phyloP scores from a whole-genome alignment of 2,888 invertebrate species.

The Orthonychiurus folsomi region DNA sequence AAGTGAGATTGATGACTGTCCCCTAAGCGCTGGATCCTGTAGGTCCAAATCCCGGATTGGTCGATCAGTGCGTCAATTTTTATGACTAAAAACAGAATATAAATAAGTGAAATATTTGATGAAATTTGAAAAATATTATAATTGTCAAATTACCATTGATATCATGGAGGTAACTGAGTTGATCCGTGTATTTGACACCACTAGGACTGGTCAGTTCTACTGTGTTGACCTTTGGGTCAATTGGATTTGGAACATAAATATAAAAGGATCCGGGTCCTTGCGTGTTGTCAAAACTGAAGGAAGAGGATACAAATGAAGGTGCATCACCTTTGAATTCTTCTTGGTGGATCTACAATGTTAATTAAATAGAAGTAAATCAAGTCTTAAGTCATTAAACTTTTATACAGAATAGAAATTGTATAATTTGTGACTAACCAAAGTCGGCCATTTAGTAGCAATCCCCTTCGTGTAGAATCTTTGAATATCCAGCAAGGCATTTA shows the following conservation, averaged over 20 bases:
- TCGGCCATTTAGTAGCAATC: conserved; percentile 13
- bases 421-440: conserved; percentile 8
- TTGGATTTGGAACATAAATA: conserved; percentile 36
- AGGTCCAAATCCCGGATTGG: conserved; percentile 36
- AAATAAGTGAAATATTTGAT: no score
- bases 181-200: conserved; percentile 34
- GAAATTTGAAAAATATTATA: no score
- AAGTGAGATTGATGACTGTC: conserved; percentile 48
- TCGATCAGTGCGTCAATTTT: conserved; percentile 38
- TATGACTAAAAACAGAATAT: no score
- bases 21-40: conserved; percentile 38
- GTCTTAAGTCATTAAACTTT: conserved; percentile 5
- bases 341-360: conserved; percentile 45
- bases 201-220: conserved; percentile 39
- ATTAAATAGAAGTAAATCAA: background rate
- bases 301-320: conserved; percentile 38
- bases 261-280: conserved; percentile 40
- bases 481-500: conserved; percentile 30
- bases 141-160: no score
- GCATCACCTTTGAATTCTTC: conserved; percentile 49
- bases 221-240: conserved; percentile 38
- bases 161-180: conserved; percentile 35
- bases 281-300: conserved; percentile 39
- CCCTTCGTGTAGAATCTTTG: conserved; percentile 30
- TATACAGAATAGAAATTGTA: conserved; percentile 1